Evolutionary conservation across 2,113 vertebrate genomes (phyloP).

Genomic region (Proteles cristata): DNA sequence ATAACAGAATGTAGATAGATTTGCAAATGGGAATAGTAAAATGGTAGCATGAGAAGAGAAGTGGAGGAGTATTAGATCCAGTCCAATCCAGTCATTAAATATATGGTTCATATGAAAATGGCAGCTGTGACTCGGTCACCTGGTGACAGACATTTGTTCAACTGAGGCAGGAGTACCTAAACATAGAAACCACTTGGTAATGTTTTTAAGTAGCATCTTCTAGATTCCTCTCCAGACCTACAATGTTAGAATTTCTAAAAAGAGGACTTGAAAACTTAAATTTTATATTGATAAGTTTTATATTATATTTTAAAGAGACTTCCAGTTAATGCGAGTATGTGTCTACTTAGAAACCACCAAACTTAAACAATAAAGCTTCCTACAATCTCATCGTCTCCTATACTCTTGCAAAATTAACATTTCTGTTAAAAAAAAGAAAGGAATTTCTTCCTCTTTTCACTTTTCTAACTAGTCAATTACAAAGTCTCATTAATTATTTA

Average conservation of each 20-base stretch:
- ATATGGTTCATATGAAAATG: not conserved
- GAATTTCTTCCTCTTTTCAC: not conserved
- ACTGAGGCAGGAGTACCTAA: not conserved
- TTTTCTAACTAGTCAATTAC: not conserved
- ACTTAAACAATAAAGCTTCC: not conserved
- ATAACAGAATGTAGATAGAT: not conserved
- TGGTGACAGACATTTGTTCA: not conserved
- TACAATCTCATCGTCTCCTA: not conserved
- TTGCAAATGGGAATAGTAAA: not conserved
- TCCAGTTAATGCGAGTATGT: not conserved
- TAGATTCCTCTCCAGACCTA: not conserved
- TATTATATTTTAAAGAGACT: not conserved
- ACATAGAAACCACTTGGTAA: not conserved
- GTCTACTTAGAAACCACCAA: not conserved
- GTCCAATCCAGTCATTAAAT: not conserved
- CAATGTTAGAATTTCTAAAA: not conserved
- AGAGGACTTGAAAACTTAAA: not conserved
- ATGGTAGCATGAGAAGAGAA: not conserved
- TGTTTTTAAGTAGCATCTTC: not conserved
- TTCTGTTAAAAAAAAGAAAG: not conserved
- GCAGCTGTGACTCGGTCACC: not conserved
- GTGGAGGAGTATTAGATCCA: not conserved
- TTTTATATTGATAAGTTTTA: not conserved
- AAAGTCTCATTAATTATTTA: not conserved
- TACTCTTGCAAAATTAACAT: not conserved